Evolutionary conservation across 2,797 vertebrate species (phyloP), one percentile per base, ranked within the genome.

Genomic region (Argentina silus): DNA sequence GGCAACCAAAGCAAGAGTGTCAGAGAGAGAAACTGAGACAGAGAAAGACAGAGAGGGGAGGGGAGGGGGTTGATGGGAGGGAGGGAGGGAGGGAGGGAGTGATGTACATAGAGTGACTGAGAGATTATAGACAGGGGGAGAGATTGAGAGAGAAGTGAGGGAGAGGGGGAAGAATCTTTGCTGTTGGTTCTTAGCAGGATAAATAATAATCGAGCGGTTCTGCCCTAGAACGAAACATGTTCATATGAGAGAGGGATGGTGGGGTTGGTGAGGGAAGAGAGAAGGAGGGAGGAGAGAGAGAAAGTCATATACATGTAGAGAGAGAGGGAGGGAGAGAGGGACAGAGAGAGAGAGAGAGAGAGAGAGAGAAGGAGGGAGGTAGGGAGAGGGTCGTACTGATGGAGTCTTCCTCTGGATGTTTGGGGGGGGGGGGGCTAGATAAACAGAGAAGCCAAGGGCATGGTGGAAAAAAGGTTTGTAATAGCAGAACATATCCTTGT

Each of bases 401-500:
- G 63, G 68, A 73, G 47, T 75, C 75, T 77, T 83, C 64, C 65
- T 61, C 69, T 79, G 83, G 87, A 78, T 70, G 67, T 83, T 66
- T 79, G 81, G 80, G 78, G 61, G 81, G 80, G 78, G 61, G 12
- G 67, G 19, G 61, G 61, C 74, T 68, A 87, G 88, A 90, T 92
- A 93, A 93, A 90, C 88, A 87, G 83, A 87, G 76, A 73, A 86
- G 86, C 88, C 81, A 36, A 67, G 76, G 83, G 89, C 86, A 81
- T 82, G 78, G 74, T 82, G 81, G 71, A 72, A 68, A 62, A 56
- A 67, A 64, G 67, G 82, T 87, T 84, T 85, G 82, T 85, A 89
- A 90, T 81, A 88, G 83, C 75, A 74, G 75, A 88, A 83, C 80
- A 85, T 78, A 82, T 86, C 77, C 74, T 79, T 48, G 76, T 87